A percentile compares a stretch with the other conserved stretches of the same genome.
Conservation (phyloP, 2,113 vertebrate genomes). For the Acrocephalus kingi region DNA sequence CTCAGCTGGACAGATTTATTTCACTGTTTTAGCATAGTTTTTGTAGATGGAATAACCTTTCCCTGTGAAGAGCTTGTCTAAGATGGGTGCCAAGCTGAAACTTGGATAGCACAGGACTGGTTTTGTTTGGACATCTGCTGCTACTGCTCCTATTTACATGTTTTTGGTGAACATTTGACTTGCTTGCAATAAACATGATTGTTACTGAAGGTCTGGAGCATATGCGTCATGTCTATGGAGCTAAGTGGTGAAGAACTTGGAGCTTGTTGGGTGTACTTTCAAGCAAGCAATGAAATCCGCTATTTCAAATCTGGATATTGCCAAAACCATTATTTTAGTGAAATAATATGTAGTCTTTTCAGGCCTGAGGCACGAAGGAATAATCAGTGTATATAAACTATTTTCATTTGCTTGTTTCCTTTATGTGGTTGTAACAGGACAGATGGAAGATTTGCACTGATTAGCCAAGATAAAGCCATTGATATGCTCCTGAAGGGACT, state of each 20-base stretch:
- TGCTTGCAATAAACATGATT: slow-evolving; percentile 22
- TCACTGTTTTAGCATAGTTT: not conserved
- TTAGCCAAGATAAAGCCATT: not conserved
- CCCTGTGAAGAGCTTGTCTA: not conserved
- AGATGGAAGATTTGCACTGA: not conserved
- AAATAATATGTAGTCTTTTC: not conserved
- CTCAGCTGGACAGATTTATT: not conserved
- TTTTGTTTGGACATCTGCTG: slow-evolving; percentile 54
- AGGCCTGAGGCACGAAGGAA: not conserved
- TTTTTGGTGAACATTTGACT: slow-evolving; percentile 9
- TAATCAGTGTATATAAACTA: not conserved
- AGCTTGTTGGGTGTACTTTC: not conserved
- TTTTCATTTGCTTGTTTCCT: not conserved
- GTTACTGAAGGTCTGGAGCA: not conserved
- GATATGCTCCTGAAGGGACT: not conserved
- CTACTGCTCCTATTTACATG: slow-evolving; percentile 22
- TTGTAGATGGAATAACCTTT: not conserved
- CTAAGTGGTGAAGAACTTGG: not conserved
- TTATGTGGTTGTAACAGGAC: not conserved
- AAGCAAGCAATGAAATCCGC: not conserved
- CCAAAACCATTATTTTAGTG: not conserved
- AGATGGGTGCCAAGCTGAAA: not conserved
- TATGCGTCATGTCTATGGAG: not conserved
- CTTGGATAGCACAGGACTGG: not conserved
- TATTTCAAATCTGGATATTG: not conserved